Evolutionary conservation across 2,888 invertebrate genomes (phyloP), one percentile per base, ranked within the genome.

Genomic region (Ligdia adustata): DNA sequence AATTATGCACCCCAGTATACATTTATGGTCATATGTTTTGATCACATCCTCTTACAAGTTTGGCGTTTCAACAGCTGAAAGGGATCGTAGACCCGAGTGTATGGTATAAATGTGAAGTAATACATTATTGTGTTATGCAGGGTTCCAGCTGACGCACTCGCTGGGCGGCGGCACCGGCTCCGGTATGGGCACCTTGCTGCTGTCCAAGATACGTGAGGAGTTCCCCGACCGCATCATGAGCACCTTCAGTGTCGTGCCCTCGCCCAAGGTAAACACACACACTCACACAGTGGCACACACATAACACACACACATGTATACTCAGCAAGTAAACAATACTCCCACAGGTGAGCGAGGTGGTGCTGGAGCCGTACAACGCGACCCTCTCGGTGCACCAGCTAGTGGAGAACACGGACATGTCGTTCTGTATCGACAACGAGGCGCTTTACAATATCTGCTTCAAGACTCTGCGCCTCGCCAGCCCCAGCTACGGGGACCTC

Each of bases 81-180:
- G n/a, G n/a, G n/a, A n/a, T n/a, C n/a, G n/a, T n/a, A n/a, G n/a
- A n/a, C n/a, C n/a, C n/a, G n/a, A n/a, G n/a, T n/a, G n/a, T n/a
- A n/a, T n/a, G n/a, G n/a, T n/a, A n/a, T n/a, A n/a, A n/a, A n/a
- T n/a, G n/a, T n/a, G n/a, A n/a, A n/a, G n/a, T n/a, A n/a, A n/a
- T n/a, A n/a, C n/a, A n/a, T n/a, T n/a, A n/a, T 11, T 24, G 9
- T 32, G 14, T 7, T 32, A 16, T 9, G 1, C 57, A 88, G 97
- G 97, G 0, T 96, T 96, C 82, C 95, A 95, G 69, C 76, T 96
- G 43, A 93, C 95, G 0, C 96, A 96, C 73, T 97, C 97, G 0
- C 91, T 97, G 9, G 96, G 97, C 0, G 97, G 97, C 4, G 97
- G 97, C 9, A 97, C 97, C 0, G 97, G 97, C 0, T 96, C 96